Conservation (phyloP, 2,888 invertebrate genomes). For the Nomada fabriciana region DNA sequence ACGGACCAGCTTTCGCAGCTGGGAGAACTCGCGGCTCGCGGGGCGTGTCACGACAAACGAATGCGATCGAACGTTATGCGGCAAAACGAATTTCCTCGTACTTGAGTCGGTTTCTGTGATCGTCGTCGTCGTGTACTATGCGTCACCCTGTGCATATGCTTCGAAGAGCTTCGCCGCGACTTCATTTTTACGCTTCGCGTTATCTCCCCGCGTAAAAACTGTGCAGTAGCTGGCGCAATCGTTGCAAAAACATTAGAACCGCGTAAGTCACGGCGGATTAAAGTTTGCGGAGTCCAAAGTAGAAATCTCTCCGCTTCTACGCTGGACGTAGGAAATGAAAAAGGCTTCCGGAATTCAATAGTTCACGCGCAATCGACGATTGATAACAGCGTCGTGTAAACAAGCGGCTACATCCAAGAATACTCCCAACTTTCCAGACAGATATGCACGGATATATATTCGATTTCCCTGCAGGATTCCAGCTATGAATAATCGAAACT, state of each 20-base stretch:
- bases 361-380: not conserved
- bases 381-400: conserved; percentile 14
- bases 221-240: no score
- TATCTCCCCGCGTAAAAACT: no score
- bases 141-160: not conserved
- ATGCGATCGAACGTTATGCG: conserved; percentile 61
- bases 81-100: conserved; percentile 25
- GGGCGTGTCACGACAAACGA: conserved; percentile 60
- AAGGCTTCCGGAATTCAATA: conserved; percentile 18
- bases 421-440: not conserved
- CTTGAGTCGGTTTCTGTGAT: not conserved
- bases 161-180: not conserved
- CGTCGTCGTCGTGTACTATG: not conserved
- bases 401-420: conserved; percentile 10
- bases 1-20: conserved; percentile 4
- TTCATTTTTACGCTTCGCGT: no score
- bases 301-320: not conserved
- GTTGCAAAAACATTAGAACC: no score
- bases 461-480: no score
- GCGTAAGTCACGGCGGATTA: not conserved
- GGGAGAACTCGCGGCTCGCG: conserved; percentile 4
- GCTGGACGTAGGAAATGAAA: conserved; percentile 3
- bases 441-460: not conserved
- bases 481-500: no score
- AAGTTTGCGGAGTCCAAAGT: not conserved